phyloP scores from a whole-genome alignment of 1,140 invertebrate genomes.

The Oreohelix idahoensis region DNA sequence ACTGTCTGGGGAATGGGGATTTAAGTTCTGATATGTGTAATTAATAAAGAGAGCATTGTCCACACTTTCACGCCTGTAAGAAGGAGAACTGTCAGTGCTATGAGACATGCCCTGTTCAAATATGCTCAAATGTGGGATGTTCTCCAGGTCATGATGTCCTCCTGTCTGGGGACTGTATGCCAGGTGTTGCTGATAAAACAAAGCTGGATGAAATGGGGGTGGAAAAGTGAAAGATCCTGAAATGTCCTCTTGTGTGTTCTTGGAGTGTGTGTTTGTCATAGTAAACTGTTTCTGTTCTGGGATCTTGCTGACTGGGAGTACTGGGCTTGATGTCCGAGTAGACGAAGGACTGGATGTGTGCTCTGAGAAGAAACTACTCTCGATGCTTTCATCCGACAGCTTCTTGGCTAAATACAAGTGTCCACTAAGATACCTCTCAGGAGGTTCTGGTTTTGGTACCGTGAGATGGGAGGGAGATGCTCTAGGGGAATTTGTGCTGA shows the following conservation, averaged over 20 bases:
- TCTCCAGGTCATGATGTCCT: neutral
- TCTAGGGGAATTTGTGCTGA: neutral
- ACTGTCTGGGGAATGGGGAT: neutral
- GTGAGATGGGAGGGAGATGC: conserved; percentile 43
- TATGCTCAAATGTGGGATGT: conserved; percentile 22
- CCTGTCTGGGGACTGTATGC: neutral
- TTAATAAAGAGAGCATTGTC: neutral
- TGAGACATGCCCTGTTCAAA: conserved; percentile 9
- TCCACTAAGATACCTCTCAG: conserved; percentile 63
- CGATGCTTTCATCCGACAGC: conserved; percentile 71
- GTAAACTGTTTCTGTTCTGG: neutral
- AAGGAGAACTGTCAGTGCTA: neutral
- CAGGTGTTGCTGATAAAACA: neutral
- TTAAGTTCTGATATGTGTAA: neutral
- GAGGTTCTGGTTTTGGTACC: conserved; percentile 39
- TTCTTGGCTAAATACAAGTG: conserved; percentile 73
- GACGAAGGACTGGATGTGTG: conserved; percentile 32
- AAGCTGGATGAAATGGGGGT: neutral
- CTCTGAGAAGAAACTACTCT: conserved; percentile 50
- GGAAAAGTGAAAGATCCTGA: neutral
- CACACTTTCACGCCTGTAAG: neutral
- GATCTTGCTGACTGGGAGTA: neutral
- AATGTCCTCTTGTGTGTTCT: neutral
- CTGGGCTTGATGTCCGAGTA: conserved; percentile 21
- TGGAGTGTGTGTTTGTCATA: neutral